A percentile compares a stretch with the other conserved stretches of the same genome.
These are phyloP conservation scores for Platycheirus albimanus DNA, from an alignment of 2,888 invertebrate species.

Conservation along the genomic window DNA sequence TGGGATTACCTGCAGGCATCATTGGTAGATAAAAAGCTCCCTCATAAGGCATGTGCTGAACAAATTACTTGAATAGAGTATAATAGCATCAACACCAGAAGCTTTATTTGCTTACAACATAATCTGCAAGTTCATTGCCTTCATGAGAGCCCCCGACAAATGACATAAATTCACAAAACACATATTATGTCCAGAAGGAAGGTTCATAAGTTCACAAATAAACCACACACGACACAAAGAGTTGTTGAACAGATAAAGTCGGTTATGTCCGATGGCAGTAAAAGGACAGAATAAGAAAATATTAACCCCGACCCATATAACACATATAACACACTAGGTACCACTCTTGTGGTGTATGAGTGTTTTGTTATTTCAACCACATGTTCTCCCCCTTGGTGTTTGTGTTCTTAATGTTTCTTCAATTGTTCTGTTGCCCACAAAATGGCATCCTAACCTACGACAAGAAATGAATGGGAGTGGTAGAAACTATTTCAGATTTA, in stretches of 20 bases:
- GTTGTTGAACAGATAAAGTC: conserved; percentile 69
- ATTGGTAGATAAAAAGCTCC: too few relatives aligned
- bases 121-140: conserved; percentile 41
- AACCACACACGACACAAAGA: conserved; percentile 59
- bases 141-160: not conserved
- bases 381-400: conserved; percentile 45
- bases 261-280: conserved; percentile 66
- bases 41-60: too few relatives aligned
- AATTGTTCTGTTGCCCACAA: conserved; percentile 39
- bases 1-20: too few relatives aligned
- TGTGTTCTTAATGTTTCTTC: conserved; percentile 36
- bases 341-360: too few relatives aligned
- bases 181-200: too few relatives aligned
- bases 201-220: conserved; percentile 68
- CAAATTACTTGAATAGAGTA: too few relatives aligned
- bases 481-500: conserved; percentile 50
- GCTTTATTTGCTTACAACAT: conserved; percentile 49
- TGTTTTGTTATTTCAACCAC: conserved; percentile 64
- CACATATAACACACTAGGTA: too few relatives aligned
- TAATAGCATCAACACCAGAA: conserved; percentile 30
- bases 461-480: conserved; percentile 62
- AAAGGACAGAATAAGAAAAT: conserved; percentile 69
- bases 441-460: conserved; percentile 50
- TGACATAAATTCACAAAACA: conserved; percentile 10
- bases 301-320: conserved; percentile 65